Evolutionary conservation across 2,888 invertebrate species (phyloP), one percentile per base, ranked within the genome.

Genomic region (Sarcophaga carnaria): DNA sequence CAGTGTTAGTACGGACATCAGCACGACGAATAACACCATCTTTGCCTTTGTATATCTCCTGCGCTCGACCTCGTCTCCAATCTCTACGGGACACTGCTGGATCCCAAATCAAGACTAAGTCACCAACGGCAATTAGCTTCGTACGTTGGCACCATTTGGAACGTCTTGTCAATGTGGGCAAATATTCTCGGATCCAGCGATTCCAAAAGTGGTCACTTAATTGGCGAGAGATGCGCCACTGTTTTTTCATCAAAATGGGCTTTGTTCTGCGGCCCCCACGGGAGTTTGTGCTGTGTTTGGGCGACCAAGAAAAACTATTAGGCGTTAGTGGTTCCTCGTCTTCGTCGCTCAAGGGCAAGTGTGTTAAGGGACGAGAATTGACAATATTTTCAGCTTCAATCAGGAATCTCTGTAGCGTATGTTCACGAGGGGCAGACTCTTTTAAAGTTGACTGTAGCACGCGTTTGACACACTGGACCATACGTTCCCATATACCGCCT

Each of bases 1-100:
- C 90, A 4, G 75, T 77, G 4, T 71, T 83, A n/a, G 90, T 90
- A 3, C 67, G 66, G 2, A 88, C 64, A 27, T 88, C 79, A 22
- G 79, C 85, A 49, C 83, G 64, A 17, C 75, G 79, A 14, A 85
- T 37, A 4, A 78, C 85, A 12, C 78, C 79, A 79, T 85, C 83
- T 27, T 47, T 37, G 14, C 82, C 87, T 17, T 66, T 47, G 20
- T 76, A 84, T 3, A 86, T 71, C 14, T 75, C 27, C 27, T 82
- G 72, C 0, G 87, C 85, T 12, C 60, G 74, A n/a, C 85, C 88
- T 69, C 84, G 78, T 12, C 72, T 80, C 88, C 88, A 88, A 37
- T 87, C 79, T 25, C 64, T 47, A 17, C 87, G 25, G 0, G 25
- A 25, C 25, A 25, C 2, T 25, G 25, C 25, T 25, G 25, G 25